phyloP scores from a whole-genome alignment of 2,888 invertebrate genomes.

The Acanthosoma haemorrhoidale region DNA sequence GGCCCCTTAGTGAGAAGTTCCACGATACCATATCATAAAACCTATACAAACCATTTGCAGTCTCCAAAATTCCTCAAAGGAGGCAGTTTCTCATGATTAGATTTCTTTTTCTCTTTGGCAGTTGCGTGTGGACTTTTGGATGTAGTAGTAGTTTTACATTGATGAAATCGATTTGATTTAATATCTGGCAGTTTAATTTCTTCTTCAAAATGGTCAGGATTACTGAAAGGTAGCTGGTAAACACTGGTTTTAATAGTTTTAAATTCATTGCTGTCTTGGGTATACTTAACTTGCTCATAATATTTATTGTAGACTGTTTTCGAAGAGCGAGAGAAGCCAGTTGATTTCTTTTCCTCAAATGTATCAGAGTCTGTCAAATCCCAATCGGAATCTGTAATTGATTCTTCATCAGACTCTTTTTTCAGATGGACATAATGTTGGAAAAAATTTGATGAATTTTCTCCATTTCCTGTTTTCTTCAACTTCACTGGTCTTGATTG shows the following conservation, averaged over 20 bases:
- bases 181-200: constrained; percentile 1
- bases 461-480: background rate
- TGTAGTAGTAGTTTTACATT: background rate
- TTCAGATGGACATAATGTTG: background rate
- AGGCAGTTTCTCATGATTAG: background rate
- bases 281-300: constrained; percentile 31
- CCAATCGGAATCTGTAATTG: background rate
- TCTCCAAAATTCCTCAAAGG: background rate
- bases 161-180: too few relatives aligned
- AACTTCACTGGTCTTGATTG: background rate
- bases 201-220: background rate
- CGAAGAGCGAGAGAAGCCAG: background rate
- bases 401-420: background rate
- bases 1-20: too few relatives aligned
- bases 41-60: constrained; percentile 1
- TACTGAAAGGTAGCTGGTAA: constrained; percentile 20
- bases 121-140: background rate
- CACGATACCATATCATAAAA: too few relatives aligned
- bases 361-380: background rate
- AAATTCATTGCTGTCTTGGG: constrained; percentile 2
- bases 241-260: constrained; percentile 33
- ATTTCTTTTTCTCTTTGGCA: constrained; percentile 16
- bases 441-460: background rate
- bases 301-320: constrained; percentile 20
- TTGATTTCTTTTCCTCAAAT: constrained; percentile 8